Evolutionary conservation across 2,797 vertebrate genomes (phyloP).

Genomic region (Propithecus deckenii): DNA sequence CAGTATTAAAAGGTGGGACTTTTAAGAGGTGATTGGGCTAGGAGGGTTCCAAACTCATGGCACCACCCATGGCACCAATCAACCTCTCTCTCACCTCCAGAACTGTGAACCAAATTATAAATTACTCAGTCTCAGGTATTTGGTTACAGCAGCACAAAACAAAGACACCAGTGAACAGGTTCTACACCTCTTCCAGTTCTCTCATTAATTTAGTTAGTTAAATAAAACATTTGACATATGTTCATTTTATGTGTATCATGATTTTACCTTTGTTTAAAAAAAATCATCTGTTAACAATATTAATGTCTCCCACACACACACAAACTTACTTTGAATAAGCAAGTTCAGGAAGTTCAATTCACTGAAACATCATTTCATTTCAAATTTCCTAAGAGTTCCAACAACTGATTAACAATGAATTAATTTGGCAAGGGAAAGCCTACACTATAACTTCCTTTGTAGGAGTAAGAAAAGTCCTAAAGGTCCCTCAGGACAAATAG

Average conservation of each 20-base stretch:
- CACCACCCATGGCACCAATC: neutral
- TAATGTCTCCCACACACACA: neutral
- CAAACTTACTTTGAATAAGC: neutral
- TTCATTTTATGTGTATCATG: neutral
- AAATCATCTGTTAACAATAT: neutral
- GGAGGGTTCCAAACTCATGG: too few relatives aligned
- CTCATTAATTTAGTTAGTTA: neutral
- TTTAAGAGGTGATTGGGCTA: neutral
- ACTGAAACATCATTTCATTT: neutral
- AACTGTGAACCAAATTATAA: neutral
- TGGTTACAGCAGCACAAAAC: neutral
- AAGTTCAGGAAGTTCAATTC: neutral
- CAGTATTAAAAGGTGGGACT: neutral
- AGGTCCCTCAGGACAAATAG: neutral
- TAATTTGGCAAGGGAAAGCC: neutral
- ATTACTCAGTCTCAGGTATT: neutral
- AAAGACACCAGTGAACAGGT: neutral
- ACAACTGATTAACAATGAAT: slow-evolving; percentile 4
- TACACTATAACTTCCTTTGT: neutral
- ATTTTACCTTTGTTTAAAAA: neutral
- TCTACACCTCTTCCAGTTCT: neutral
- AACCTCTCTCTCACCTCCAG: neutral
- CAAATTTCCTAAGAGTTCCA: neutral
- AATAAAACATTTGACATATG: neutral
- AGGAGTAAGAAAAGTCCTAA: neutral